Percentiles rank a stretch among this genome's conserved stretches.
Conservation (phyloP, 37 sponge, comb jelly and placozoan genomes). For the Petrosia ficiformis region DNA sequence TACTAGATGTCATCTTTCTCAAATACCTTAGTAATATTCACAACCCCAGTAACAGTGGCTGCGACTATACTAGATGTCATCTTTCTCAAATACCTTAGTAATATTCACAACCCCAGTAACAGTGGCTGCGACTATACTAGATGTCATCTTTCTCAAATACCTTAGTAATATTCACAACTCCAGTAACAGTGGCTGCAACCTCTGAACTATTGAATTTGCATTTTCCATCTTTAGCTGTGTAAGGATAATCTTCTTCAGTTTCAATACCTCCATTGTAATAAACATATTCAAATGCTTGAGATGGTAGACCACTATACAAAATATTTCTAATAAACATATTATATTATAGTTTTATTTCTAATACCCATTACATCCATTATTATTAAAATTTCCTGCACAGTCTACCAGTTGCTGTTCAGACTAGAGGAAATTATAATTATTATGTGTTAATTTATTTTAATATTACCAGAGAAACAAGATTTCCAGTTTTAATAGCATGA, state of each 20-base stretch:
- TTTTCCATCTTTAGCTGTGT: conserved; percentile 45
- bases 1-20: no score
- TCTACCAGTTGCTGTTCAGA: conserved; percentile 80
- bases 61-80: no score
- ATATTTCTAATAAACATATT: not conserved
- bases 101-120: no score
- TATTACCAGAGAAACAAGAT: conserved; percentile 59
- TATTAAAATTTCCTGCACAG: conserved; percentile 69
- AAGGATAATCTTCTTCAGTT: conserved; percentile 51
- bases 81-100: no score
- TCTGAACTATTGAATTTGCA: conserved; percentile 35
- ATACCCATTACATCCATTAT: conserved; percentile 77
- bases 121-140: no score
- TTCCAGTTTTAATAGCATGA: conserved; percentile 62
- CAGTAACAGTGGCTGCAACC: conserved; percentile 66
- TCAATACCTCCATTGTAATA: conserved; percentile 67
- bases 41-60: no score
- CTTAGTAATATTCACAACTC: conserved; percentile 58
- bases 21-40: no score
- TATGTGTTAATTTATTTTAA: not conserved
- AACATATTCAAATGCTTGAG: conserved; percentile 81
- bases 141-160: no score
- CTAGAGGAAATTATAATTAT: conserved; percentile 14
- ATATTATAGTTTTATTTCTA: not conserved
- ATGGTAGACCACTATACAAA: conserved; percentile 61